Evolutionary conservation across 2,888 invertebrate species (phyloP), one percentile per base, ranked within the genome.

Genomic region (Galerucella pusilla): DNA sequence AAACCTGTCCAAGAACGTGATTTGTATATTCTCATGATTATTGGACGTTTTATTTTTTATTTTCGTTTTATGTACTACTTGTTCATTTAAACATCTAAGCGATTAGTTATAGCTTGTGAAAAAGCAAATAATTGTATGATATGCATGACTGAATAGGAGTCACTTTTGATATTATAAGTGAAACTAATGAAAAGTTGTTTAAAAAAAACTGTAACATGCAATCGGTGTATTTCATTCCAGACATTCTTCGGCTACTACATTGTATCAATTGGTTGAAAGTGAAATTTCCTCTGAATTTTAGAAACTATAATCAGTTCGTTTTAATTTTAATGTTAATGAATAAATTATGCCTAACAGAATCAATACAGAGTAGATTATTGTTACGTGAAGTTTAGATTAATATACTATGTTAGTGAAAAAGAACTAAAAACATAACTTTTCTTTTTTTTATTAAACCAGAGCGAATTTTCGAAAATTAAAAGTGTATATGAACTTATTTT

Each of bases 111-210:
- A 54, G 54, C 35, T 28, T 20, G 49, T 52, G 35, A 67, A 67
- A 67, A 67, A n/a, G 35, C 42, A 54, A 67, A 67, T 52, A 67
- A 52, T 61, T 52, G 46, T 54, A 42, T 70, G 70, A 63, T 70
- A 70, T 70, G 70, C 70, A 70, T 70, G 70, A 64, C 70, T 70
- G 63, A 64, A 54, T 54, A 54, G 60, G 46, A 68, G 69, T 54
- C 63, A 61, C 54, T 35, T 67, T 67, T 16, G 46, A 45, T 65
- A 49, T 45, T 59, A 59, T 42, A 42, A 42, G 64, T 70, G 63
- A 70, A 61, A 61, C 61, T 52, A 49, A 46, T 69, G 28, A 61
- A 69, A 69, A 64, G 64, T 54, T 64, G 54, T 63, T 64, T 64
- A 52, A 70, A 54, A 69, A 45, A 60, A 42, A 12, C 35, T 28